phyloP scores from a whole-genome alignment of 2,113 vertebrate genomes.

The Notechis scutatus region DNA sequence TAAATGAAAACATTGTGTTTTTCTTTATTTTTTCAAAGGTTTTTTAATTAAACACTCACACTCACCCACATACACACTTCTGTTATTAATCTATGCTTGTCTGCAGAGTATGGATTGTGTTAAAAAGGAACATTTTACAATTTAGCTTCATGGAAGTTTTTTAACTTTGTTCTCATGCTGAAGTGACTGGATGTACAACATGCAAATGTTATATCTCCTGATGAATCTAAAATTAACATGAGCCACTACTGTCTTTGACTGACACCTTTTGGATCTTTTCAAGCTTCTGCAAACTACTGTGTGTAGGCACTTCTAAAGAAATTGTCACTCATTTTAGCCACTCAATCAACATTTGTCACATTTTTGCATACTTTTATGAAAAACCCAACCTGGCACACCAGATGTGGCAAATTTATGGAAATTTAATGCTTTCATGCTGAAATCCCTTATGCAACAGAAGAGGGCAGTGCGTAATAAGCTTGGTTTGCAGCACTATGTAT shows the following conservation, averaged over 20 bases:
- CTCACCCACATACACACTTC: background rate
- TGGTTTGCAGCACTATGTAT: slow-evolving; percentile 30
- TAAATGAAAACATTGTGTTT: slow-evolving; percentile 41
- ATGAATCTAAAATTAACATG: slow-evolving; percentile 48
- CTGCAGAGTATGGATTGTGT: slow-evolving; percentile 50
- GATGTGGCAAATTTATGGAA: slow-evolving; percentile 63
- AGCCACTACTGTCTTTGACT: slow-evolving; percentile 52
- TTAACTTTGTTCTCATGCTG: slow-evolving; percentile 42
- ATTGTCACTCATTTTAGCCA: slow-evolving; percentile 59
- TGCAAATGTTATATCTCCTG: slow-evolving; percentile 58
- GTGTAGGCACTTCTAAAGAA: slow-evolving; percentile 50
- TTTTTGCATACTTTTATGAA: slow-evolving; percentile 62
- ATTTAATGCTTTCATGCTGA: slow-evolving; percentile 61
- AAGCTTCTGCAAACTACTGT: background rate
- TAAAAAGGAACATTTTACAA: slow-evolving; percentile 41
- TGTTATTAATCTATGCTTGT: slow-evolving; percentile 45
- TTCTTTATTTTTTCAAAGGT: slow-evolving; percentile 38
- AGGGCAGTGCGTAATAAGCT: slow-evolving; percentile 53
- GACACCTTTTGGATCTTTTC: slow-evolving; percentile 55
- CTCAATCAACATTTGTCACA: slow-evolving; percentile 65
- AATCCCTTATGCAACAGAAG: slow-evolving; percentile 62
- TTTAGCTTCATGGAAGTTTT: slow-evolving; percentile 57
- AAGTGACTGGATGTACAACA: slow-evolving; percentile 40
- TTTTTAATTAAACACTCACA: slow-evolving; percentile 41
- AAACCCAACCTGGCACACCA: slow-evolving; percentile 63